Percentiles rank a stretch among this genome's conserved stretches.
Conservation (phyloP, 1,140 invertebrate genomes). For the Diploscapter pachys region DNA sequence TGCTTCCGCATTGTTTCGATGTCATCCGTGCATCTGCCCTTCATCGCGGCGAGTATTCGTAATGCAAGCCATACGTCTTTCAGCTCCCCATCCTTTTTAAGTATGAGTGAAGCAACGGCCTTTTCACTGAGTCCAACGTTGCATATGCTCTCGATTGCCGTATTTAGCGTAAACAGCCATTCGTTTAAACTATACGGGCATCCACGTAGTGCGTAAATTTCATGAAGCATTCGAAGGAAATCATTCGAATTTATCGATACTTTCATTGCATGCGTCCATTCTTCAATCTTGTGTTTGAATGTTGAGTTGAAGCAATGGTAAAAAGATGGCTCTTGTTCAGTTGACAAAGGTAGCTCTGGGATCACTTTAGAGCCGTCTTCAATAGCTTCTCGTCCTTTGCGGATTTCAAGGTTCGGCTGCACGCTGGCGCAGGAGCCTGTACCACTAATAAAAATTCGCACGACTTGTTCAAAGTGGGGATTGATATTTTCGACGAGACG, state of each 20-base stretch:
- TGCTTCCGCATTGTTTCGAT: neutral
- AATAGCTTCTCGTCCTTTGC: neutral
- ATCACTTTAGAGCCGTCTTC: too few species aligned
- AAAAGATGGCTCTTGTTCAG: neutral
- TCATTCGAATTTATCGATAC: neutral
- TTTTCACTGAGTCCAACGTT: neutral
- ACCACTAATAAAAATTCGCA: neutral
- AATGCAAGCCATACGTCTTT: neutral
- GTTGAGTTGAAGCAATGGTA: neutral
- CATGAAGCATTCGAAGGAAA: neutral
- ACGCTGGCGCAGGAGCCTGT: too few species aligned
- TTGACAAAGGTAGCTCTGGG: too few species aligned
- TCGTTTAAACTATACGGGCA: neutral
- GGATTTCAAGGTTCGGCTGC: too few species aligned
- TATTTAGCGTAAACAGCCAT: neutral
- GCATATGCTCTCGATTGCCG: neutral
- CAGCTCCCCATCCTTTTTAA: neutral
- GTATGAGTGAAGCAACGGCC: neutral
- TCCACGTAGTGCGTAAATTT: neutral
- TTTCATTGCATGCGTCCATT: neutral
- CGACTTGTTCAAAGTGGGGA: neutral
- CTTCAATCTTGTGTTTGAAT: neutral
- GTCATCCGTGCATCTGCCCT: neutral
- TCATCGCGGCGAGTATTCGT: neutral
- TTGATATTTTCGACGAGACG: slow-evolving; percentile 5